phyloP scores from a whole-genome alignment of 2,113 vertebrate species.

The Marmota flaviventris region DNA sequence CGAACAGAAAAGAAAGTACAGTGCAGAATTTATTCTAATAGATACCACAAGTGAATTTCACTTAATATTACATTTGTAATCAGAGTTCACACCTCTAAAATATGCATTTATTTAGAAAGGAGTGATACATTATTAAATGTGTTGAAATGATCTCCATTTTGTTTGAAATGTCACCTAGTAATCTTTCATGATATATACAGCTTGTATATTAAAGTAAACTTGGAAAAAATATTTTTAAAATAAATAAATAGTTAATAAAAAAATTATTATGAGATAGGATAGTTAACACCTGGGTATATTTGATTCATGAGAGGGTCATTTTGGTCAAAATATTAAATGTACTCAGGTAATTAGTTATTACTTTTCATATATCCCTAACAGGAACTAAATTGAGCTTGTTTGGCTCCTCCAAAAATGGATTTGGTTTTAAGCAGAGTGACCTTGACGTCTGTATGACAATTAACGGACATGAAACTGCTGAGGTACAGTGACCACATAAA shows the following conservation, averaged over 20 bases:
- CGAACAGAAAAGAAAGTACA: neutral
- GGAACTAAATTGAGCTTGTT: constrained; percentile 94
- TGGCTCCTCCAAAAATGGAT: constrained; percentile 98
- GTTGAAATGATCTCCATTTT: neutral
- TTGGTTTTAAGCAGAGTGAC: constrained; percentile 97
- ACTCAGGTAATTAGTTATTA: constrained; percentile 62
- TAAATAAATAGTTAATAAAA: constrained; percentile 29
- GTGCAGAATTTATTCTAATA: neutral
- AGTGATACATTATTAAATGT: constrained; percentile 2
- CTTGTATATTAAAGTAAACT: constrained; percentile 51
- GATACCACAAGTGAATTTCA: neutral
- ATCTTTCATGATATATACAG: constrained; percentile 16
- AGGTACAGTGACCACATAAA: constrained; percentile 87
- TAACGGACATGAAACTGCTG: constrained; percentile 92
- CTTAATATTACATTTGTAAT: neutral
- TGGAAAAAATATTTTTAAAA: constrained; percentile 8
- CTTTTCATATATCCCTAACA: constrained; percentile 83
- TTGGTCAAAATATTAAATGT: constrained; percentile 70
- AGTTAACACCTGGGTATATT: constrained; percentile 49
- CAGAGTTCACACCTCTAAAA: neutral
- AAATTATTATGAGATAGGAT: constrained; percentile 9
- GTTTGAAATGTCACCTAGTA: constrained; percentile 8
- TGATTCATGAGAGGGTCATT: constrained; percentile 48
- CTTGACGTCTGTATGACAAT: constrained; percentile 97
- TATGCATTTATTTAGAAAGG: constrained; percentile 15